Evolutionary conservation across 2,888 invertebrate species (phyloP).

Genomic region (Steinernema carpocapsae): DNA sequence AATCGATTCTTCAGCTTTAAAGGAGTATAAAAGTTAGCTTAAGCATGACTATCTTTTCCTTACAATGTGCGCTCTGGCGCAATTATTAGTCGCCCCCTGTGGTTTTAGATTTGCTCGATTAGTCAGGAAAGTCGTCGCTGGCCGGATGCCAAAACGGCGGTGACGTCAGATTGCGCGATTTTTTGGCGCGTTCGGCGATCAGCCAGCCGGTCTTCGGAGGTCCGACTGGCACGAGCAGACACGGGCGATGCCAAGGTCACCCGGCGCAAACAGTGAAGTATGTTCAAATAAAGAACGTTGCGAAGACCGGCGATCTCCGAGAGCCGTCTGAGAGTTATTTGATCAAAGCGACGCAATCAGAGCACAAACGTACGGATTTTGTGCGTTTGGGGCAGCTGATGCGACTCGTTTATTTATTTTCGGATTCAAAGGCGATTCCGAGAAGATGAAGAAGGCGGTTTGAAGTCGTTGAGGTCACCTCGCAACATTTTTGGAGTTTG

Average conservation of each 20-base stretch:
- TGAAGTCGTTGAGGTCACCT: not conserved
- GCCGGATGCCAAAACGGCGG: constrained; percentile 1
- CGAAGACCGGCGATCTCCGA: constrained; percentile 9
- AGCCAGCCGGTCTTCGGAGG: too few relatives aligned
- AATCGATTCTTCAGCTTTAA: too few relatives aligned
- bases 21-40: too few relatives aligned
- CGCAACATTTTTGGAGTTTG: constrained; percentile 18
- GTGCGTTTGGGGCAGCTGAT: not conserved
- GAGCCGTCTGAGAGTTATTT: constrained; percentile 15
- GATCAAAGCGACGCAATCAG: constrained; percentile 10
- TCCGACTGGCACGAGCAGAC: constrained; percentile 28
- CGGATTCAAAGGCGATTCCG: not conserved
- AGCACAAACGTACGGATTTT: constrained; percentile 15
- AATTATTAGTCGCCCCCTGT: constrained; percentile 12
- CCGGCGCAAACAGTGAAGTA: constrained; percentile 33
- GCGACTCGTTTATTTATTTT: not conserved
- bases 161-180: constrained; percentile 29
- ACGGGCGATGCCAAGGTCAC: constrained; percentile 30
- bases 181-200: constrained; percentile 6
- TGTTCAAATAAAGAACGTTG: constrained; percentile 25
- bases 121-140: not conserved
- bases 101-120: not conserved
- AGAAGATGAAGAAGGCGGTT: not conserved
- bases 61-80: not conserved
- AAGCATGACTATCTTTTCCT: not conserved